phyloP scores from a whole-genome alignment of 2,888 invertebrate genomes.

The Eledona agricola region DNA sequence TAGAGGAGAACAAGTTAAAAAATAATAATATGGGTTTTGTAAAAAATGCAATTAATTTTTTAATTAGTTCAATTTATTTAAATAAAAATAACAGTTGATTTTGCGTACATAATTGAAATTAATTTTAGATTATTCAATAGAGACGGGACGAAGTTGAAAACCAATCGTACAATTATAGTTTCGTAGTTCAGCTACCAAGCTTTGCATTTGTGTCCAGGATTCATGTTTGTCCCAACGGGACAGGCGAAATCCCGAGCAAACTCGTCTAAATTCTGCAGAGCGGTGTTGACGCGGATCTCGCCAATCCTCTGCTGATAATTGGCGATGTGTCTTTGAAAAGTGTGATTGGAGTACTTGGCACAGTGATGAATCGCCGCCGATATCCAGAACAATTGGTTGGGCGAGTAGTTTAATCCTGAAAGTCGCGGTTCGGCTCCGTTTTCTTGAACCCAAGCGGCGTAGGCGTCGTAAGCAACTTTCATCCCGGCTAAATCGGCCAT shows the following conservation, averaged over 20 bases:
- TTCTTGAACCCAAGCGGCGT: conserved; percentile 74
- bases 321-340: conserved; percentile 75
- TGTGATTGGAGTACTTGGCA: conserved; percentile 70
- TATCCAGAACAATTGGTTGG: conserved; percentile 81
- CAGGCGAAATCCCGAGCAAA: conserved; percentile 71
- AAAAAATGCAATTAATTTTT: no score
- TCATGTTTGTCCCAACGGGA: conserved; percentile 67
- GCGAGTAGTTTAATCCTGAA: conserved; percentile 76
- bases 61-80: background rate
- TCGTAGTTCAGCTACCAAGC: conserved; percentile 66
- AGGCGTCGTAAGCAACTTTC: conserved; percentile 87
- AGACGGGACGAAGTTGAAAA: no score
- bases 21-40: no score
- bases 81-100: conserved; percentile 4
- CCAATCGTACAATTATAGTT: no score
- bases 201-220: conserved; percentile 68
- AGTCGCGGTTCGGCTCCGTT: conserved; percentile 66
- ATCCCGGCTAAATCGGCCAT: conserved; percentile 93
- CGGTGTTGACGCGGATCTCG: conserved; percentile 67
- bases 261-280: conserved; percentile 68
- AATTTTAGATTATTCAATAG: no score
- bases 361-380: conserved; percentile 88
- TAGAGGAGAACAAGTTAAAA: no score
- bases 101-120: no score
- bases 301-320: conserved; percentile 76